Evolutionary conservation across 2,113 vertebrate genomes (phyloP).

Genomic region (Urocitellus parryii): DNA sequence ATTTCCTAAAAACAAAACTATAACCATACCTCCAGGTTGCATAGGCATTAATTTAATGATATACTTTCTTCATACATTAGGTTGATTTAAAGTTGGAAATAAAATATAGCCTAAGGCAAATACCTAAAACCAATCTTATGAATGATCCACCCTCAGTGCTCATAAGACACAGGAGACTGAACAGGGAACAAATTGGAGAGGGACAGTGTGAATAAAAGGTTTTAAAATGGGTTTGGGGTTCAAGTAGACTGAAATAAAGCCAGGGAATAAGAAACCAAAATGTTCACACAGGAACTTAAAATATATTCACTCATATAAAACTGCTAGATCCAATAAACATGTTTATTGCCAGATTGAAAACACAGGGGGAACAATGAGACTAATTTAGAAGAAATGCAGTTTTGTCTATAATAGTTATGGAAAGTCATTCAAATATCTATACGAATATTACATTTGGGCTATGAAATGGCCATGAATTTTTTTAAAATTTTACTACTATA

Average conservation of each 20-base stretch:
- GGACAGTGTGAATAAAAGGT: background rate
- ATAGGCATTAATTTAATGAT: slow-evolving; percentile 71
- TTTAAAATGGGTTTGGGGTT: background rate
- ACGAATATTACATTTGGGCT: background rate
- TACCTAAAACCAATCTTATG: slow-evolving; percentile 62
- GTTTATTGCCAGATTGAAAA: background rate
- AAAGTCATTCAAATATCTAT: background rate
- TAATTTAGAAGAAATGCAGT: background rate
- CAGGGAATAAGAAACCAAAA: background rate
- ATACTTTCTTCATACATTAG: slow-evolving; percentile 70
- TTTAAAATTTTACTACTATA: background rate
- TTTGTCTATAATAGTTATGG: background rate
- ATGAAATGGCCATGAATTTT: background rate
- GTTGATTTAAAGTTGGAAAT: slow-evolving; percentile 77
- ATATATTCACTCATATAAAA: background rate
- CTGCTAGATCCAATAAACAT: background rate
- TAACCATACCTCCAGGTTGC: slow-evolving; percentile 36
- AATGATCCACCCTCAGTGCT: background rate
- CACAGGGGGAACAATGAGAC: background rate
- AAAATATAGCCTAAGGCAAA: slow-evolving; percentile 64
- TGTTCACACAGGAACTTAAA: background rate
- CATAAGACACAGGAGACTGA: slow-evolving; percentile 54
- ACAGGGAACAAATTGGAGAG: background rate
- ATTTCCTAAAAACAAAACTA: slow-evolving; percentile 45
- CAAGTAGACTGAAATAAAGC: background rate